These are phyloP conservation scores for Pygmarrhopalites habei DNA, from an alignment of 1,140 invertebrate genomes.

Conservation along the genomic window DNA sequence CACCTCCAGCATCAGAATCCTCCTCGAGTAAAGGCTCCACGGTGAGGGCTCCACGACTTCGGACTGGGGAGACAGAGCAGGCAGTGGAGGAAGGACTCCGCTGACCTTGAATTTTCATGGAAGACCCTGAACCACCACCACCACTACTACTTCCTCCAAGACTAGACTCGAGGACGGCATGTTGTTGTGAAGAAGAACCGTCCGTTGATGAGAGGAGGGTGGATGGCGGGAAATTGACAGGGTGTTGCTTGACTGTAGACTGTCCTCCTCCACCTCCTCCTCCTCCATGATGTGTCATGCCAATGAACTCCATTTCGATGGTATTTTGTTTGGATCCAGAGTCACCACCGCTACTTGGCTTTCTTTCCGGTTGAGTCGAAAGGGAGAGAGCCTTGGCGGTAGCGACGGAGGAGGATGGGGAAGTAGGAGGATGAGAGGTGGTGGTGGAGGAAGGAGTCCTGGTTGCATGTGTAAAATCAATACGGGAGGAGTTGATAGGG, in stretches of 20 bases:
- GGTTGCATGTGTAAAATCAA: slow-evolving; percentile 3
- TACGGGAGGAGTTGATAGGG: background rate
- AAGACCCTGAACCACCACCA: slow-evolving; percentile 1
- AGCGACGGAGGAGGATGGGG: too few species aligned
- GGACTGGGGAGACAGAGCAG: slow-evolving; percentile 1
- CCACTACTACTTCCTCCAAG: background rate
- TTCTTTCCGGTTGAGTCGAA: too few species aligned
- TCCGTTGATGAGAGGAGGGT: too few species aligned
- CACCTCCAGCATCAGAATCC: slow-evolving; percentile 7
- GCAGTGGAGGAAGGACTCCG: background rate
- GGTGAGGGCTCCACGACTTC: background rate
- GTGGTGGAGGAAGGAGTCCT: background rate
- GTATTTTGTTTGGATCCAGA: too few species aligned
- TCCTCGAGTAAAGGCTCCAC: slow-evolving; percentile 19
- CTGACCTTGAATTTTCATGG: background rate
- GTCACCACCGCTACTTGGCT: too few species aligned
- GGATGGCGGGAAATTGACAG: too few species aligned
- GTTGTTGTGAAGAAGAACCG: too few species aligned
- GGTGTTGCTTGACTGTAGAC: too few species aligned
- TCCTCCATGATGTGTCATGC: too few species aligned
- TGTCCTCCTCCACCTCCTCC: background rate
- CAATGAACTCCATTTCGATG: too few species aligned
- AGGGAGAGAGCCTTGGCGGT: too few species aligned
- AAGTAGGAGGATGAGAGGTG: background rate
- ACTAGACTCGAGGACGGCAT: background rate